Base-by-base conservation (phyloP, 2,113 vertebrate species). In the Pterocles orientalis region DNA sequence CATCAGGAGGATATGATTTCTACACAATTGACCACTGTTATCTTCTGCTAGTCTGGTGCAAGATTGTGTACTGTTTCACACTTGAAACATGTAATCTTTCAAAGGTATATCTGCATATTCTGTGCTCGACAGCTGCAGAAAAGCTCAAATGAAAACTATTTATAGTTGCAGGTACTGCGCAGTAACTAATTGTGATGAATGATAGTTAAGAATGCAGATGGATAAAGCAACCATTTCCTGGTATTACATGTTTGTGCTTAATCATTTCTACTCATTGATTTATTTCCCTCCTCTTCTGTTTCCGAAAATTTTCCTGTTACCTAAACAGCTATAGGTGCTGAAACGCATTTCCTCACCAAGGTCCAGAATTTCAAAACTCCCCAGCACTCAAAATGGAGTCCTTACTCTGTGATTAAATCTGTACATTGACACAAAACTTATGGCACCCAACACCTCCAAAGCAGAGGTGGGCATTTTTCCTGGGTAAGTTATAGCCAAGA, bases 211-310 rank as follows among this genome's bases (percentile, higher is more conserved):
- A 95, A 68, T 50, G 20, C 53, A 79, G 69, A 65, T 64, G 57
- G 83, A 72, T 84, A 73, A 94, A 86, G 36, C 41, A 57, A 39
- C 23, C 18, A 61, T 73, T 94, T 85, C 62, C 70, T 75, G 50
- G 70, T 41, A 58, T 86, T 76, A 69, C 10, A 3, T 26, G 36
- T 12, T 72, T 73, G 28, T 8, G 50, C 62, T 85, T 77, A 66
- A 61, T 95, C 2, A 70, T 68, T 96, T 94, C 50, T 86, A 17
- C 19, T 93, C 70, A 77, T 66, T 70, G 71, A 80, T 90, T 96
- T 91, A 61, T 86, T 81, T 33, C 7, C 5, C 24, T 79, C 5
- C 12, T 50, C 33, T 71, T 72, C 61, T 76, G 18, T 48, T 95
- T 75, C 61, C 53, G 51, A 64, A 75, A 82, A 68, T 78, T 75